A percentile compares a stretch with the other conserved stretches of the same genome.
Conservation (phyloP, 1,140 invertebrate species). For the Argopecten irradians region DNA sequence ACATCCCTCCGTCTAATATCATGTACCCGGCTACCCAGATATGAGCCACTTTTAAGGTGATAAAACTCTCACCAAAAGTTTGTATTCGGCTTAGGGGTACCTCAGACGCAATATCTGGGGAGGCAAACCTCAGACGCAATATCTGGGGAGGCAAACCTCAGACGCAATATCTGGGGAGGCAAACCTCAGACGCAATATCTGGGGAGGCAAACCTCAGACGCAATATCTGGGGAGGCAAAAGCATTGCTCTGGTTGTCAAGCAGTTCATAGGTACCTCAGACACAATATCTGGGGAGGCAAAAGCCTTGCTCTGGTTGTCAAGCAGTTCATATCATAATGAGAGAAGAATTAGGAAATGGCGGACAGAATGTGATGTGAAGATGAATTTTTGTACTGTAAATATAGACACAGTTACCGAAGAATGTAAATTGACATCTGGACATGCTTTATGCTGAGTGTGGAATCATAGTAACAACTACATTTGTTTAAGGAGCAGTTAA, state of each 20-base stretch:
- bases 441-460: not conserved
- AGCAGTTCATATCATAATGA: not conserved
- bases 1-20: not conserved
- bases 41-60: not conserved
- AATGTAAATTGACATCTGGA: not conserved
- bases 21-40: not conserved
- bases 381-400: not conserved
- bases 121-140: not conserved
- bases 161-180: not conserved
- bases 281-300: not conserved
- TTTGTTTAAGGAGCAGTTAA: not conserved
- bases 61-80: conserved; percentile 3
- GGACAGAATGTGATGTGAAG: not conserved
- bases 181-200: not conserved
- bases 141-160: not conserved
- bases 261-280: not conserved
- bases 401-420: not conserved
- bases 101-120: not conserved
- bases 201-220: not conserved
- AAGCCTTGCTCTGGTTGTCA: not conserved
- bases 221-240: not conserved
- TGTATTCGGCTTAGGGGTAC: not conserved
- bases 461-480: not conserved
- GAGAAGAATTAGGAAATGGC: not conserved
- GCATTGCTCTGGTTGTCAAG: too few relatives aligned